Conservation (phyloP, 2,797 vertebrate genomes). For the Pterois miles region DNA sequence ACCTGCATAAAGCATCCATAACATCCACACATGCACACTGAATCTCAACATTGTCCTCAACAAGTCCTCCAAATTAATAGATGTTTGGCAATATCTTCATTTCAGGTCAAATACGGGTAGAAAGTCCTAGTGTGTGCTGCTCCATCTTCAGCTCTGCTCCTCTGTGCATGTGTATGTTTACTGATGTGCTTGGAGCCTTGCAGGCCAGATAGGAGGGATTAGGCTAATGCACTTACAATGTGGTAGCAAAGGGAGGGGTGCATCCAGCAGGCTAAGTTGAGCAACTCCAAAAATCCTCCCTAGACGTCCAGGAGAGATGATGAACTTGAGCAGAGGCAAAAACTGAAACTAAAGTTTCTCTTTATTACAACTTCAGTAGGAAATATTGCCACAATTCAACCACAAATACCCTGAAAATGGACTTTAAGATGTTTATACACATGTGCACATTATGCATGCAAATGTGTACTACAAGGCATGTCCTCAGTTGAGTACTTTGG, state of each 20-base stretch:
- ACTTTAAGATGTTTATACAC: background rate
- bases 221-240: slow-evolving; percentile 86
- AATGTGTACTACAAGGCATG: background rate
- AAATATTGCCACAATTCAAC: background rate
- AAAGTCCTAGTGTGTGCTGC: slow-evolving; percentile 23
- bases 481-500: slow-evolving; percentile 7
- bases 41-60: slow-evolving; percentile 70
- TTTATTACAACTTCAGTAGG: background rate
- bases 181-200: slow-evolving; percentile 61
- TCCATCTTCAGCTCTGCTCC: slow-evolving; percentile 64
- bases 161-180: slow-evolving; percentile 43
- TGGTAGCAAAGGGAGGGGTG: slow-evolving; percentile 53
- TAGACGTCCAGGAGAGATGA: background rate
- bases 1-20: slow-evolving; percentile 79
- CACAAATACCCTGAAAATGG: background rate
- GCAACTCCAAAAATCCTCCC: slow-evolving; percentile 45
- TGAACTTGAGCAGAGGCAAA: background rate
- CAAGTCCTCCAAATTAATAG: slow-evolving; percentile 34
- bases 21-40: slow-evolving; percentile 62
- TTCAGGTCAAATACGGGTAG: slow-evolving; percentile 28
- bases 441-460: background rate
- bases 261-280: slow-evolving; percentile 59
- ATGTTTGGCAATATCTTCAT: slow-evolving; percentile 47
- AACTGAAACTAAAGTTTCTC: background rate
- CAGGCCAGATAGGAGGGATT: slow-evolving; percentile 86